Evolutionary conservation across 2,888 invertebrate genomes (phyloP), one percentile per base, ranked within the genome.

Genomic region (Synergus umbraculus): DNA sequence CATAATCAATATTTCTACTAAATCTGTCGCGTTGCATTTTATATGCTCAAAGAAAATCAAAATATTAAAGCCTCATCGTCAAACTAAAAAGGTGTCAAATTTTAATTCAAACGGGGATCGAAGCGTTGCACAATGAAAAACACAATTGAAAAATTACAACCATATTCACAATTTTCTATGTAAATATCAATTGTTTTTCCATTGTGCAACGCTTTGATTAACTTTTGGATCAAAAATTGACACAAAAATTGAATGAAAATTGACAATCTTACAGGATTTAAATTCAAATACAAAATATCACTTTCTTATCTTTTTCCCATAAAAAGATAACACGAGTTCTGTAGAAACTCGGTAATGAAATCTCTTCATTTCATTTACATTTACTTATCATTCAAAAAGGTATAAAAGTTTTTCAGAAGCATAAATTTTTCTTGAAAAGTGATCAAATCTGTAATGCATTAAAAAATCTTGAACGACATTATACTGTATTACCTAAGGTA

Each of bases 1-100:
- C 79, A 87, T 85, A 86, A 88, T 88, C 87, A 85, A 88, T 88
- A 86, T 80, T 78, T 76, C 81, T 73, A 78, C 69, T 69, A 69
- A 69, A 69, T 69, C 69, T 49, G 69, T 49, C 69, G 69, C 69
- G 69, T 13, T 49, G 49, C 69, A 49, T 69, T 69, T 69, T 69
- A 37, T 49, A 49, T 46, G 29, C 22, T 29, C 29, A 7, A 15
- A 18, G 22, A 67, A 67, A 46, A 46, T 7, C 46, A 29, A 67
- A 67, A 67, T 46, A 67, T 67, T 67, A 67, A 67, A 67, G 10
- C 49, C 10, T 44, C 44, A 44, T 44, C 37, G 5, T 44, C 44
- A 44, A 1, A 44, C 2, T 44, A 44, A 44, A 22, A 37, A 37
- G 37, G 37, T 37, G 4, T 37, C 37, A 7, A 37, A 37, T 37